Evolutionary conservation across 2,113 vertebrate species (phyloP).

Genomic region (Riparia riparia): DNA sequence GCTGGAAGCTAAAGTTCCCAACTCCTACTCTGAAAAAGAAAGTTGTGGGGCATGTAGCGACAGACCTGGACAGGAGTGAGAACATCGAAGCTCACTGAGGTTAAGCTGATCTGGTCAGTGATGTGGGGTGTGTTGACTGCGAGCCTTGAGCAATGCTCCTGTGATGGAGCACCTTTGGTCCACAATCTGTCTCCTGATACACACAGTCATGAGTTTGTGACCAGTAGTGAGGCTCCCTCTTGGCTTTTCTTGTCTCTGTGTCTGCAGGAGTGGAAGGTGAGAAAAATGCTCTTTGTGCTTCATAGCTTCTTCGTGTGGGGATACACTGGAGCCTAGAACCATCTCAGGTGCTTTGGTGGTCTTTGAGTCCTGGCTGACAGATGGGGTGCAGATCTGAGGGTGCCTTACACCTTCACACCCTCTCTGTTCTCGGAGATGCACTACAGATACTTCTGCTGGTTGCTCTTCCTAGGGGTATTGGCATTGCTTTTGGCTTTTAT

Average conservation of each 20-base stretch:
- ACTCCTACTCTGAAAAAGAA: background rate
- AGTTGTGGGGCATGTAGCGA: background rate
- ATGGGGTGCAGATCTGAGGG: background rate
- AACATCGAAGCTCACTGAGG: background rate
- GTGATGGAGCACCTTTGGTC: background rate
- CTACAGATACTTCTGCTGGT: background rate
- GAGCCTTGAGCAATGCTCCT: fast-evolving
- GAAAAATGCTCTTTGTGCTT: background rate
- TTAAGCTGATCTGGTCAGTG: background rate
- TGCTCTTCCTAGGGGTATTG: background rate
- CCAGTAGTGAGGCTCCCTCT: background rate
- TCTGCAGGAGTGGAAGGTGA: background rate
- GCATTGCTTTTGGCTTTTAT: background rate
- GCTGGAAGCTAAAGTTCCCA: background rate
- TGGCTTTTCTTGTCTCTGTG: background rate
- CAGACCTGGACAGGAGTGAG: background rate
- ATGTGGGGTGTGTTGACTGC: fast-evolving
- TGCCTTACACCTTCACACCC: background rate
- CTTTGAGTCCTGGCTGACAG: background rate
- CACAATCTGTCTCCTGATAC: background rate
- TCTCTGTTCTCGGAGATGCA: background rate
- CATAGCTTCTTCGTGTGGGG: fast-evolving
- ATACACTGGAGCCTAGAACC: fast-evolving
- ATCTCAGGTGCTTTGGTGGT: background rate
- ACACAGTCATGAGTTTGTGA: background rate